Percentiles rank a stretch among this genome's conserved stretches.
These are phyloP conservation scores for Heliconius melpomene DNA, from an alignment of 1,140 invertebrate species.

Conservation along the genomic window DNA sequence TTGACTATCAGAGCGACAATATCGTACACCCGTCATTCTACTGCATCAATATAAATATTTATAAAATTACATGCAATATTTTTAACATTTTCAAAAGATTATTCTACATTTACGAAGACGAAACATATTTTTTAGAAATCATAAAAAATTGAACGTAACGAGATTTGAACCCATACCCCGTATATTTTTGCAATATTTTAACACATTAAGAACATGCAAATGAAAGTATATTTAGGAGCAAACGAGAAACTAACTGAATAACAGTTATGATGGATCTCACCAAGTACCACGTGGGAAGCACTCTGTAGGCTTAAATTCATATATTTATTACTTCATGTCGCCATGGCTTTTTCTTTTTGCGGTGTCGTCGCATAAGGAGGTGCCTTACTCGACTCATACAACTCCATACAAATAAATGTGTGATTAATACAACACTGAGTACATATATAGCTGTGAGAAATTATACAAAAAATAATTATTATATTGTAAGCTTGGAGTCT, in stretches of 20 bases:
- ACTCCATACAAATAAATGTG: neutral
- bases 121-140: too few relatives aligned
- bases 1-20: too few relatives aligned
- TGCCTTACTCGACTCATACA: neutral
- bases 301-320: neutral
- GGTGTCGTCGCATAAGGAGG: neutral
- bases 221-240: slow-evolving; percentile 17
- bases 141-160: too few relatives aligned
- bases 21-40: too few relatives aligned
- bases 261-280: slow-evolving; percentile 24
- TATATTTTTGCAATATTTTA: neutral
- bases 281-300: slow-evolving; percentile 8
- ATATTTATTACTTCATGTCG: slow-evolving; percentile 13
- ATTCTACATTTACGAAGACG: too few relatives aligned
- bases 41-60: too few relatives aligned
- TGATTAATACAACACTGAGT: neutral
- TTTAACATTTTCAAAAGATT: too few relatives aligned
- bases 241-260: neutral
- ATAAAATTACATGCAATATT: too few relatives aligned
- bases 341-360: neutral
- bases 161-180: too few relatives aligned
- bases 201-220: neutral
- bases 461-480: neutral
- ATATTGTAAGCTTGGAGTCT: neutral
- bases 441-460: slow-evolving; percentile 2